Evolutionary conservation across 2,888 invertebrate genomes (phyloP), one percentile per base, ranked within the genome.

Genomic region (Celastrina argiolus): DNA sequence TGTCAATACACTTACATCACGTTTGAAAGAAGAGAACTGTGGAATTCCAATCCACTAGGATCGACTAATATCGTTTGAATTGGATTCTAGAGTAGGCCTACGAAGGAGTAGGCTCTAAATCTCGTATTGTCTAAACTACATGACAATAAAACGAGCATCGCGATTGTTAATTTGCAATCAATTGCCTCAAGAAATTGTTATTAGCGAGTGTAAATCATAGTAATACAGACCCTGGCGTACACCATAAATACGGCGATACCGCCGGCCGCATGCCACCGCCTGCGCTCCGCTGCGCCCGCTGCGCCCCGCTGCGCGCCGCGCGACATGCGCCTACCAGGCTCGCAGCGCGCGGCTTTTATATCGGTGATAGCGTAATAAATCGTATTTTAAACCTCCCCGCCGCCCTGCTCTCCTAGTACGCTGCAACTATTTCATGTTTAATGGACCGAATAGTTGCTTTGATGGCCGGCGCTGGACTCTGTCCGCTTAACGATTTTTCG

Each of bases 351-450:
- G 83, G 76, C 76, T 70, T 73, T 73, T 77, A 77, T 76, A 76
- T 75, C 79, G 78, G 76, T 78, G 78, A 78, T 77, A 78, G 73
- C 73, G 75, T 75, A 71, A 84, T 87, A 87, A 85, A 87, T 88
- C 78, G 75, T 79, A 77, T 79, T 82, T 79, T 78, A 77, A 81
- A 76, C 79, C 76, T 75, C 72, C 74, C 75, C 71, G 72, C 71
- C 69, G 68, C 70, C 71, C 71, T 72, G 68, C 73, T 66, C 68
- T 71, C 73, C 72, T 74, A 69, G 71, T 74, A 70, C 69, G 66
- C 71, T 70, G 75, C 79, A 85, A 85, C 83, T 87, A 87, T 88
- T 87, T 88, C 84, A 88, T 80, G 87, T 88, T 88, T 82, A 88
- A 88, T 88, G 86, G 89, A 78, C 84, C 88, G 83, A 83, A 83